These are phyloP conservation scores for Zapornia atra DNA, from an alignment of 2,113 vertebrate species.

Conservation along the genomic window DNA sequence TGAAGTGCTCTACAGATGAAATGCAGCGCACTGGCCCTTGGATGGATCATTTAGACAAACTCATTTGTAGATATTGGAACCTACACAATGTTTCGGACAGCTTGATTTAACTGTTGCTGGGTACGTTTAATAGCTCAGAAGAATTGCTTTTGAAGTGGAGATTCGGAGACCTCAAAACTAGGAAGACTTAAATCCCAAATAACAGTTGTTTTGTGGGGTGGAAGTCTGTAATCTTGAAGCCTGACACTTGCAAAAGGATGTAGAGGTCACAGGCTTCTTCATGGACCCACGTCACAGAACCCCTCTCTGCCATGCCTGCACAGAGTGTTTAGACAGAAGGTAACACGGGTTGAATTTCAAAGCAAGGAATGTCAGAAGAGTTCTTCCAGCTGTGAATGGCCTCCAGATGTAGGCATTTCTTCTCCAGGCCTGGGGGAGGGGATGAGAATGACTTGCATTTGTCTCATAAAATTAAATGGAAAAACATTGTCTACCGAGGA, in stretches of 20 bases:
- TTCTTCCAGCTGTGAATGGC: slow-evolving; percentile 71
- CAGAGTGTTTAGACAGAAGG: slow-evolving; percentile 50
- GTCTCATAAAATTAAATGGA: slow-evolving; percentile 67
- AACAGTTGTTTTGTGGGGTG: not conserved
- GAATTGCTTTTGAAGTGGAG: not conserved
- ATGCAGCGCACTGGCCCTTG: not conserved
- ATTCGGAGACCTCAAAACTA: not conserved
- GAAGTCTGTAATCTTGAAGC: not conserved
- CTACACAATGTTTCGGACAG: not conserved
- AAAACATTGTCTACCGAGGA: slow-evolving; percentile 56
- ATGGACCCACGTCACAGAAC: not conserved
- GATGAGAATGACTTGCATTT: slow-evolving; percentile 27
- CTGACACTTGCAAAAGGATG: not conserved
- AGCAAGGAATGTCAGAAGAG: slow-evolving; percentile 71
- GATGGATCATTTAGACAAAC: not conserved
- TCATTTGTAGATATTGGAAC: not conserved
- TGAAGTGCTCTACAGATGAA: not conserved
- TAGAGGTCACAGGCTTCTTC: not conserved
- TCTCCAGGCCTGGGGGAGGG: slow-evolving; percentile 47
- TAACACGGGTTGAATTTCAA: slow-evolving; percentile 72
- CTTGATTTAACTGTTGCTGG: not conserved
- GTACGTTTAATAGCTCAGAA: not conserved
- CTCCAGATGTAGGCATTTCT: slow-evolving; percentile 75
- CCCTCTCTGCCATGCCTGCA: slow-evolving; percentile 7
- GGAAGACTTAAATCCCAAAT: not conserved